These are phyloP conservation scores for Fopius arisanus DNA, from an alignment of 1,140 invertebrate genomes.

Conservation along the genomic window DNA sequence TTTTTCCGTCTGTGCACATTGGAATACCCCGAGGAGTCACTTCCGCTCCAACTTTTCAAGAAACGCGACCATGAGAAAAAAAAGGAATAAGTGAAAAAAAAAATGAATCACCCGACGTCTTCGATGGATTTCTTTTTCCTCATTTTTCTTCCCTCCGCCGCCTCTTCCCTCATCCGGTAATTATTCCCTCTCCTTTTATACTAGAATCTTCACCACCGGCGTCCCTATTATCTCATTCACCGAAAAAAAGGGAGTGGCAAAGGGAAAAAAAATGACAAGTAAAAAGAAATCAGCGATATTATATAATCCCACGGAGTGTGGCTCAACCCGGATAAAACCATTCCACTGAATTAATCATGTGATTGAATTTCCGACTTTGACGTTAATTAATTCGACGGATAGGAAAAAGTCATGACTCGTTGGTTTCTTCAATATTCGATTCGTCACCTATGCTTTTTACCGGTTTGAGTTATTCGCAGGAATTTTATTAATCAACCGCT, in stretches of 20 bases:
- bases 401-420: background rate
- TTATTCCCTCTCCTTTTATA: slow-evolving; percentile 12
- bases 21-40: background rate
- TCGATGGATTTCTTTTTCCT: slow-evolving; percentile 3
- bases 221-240: slow-evolving; percentile 4
- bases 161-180: background rate
- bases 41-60: slow-evolving; percentile 24
- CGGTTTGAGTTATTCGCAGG: too few relatives aligned
- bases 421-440: background rate
- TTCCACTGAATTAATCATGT: slow-evolving; percentile 15
- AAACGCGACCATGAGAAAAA: slow-evolving; percentile 7
- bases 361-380: background rate
- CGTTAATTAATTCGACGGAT: slow-evolving; percentile 10
- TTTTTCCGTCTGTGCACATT: slow-evolving; percentile 3
- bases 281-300: background rate
- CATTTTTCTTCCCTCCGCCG: background rate
- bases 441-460: background rate
- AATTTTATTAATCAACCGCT: too few relatives aligned
- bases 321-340: background rate
- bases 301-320: slow-evolving; percentile 5
- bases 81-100: background rate
- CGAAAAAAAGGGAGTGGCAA: background rate
- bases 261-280: background rate
- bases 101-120: background rate
- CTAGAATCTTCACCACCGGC: background rate